Evolutionary conservation across 2,797 vertebrate genomes (phyloP).

Genomic region (Threskiornis aethiopicus): DNA sequence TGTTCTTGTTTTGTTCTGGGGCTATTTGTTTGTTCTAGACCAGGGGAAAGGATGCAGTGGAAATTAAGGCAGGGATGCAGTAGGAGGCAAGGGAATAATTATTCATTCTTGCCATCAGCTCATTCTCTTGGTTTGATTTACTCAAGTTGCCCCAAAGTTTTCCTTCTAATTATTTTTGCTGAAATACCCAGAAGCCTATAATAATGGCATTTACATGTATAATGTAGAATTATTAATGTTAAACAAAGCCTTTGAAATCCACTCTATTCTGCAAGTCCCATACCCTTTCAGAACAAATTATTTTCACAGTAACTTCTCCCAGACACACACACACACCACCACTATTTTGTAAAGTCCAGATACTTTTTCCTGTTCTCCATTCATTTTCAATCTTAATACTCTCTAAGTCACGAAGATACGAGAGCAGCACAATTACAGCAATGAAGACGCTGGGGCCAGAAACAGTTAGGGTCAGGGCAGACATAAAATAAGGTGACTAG

Average conservation of each 20-base stretch:
- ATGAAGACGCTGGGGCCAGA: not conserved
- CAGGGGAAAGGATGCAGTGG: not conserved
- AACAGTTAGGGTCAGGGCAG: not conserved
- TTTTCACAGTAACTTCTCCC: slow-evolving; percentile 50
- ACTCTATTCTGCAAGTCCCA: not conserved
- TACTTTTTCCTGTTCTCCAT: not conserved
- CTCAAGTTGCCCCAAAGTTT: slow-evolving; percentile 10
- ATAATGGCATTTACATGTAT: slow-evolving; percentile 37
- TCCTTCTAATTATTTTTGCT: slow-evolving; percentile 25
- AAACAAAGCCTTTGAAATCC: slow-evolving; percentile 30
- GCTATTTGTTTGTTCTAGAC: slow-evolving; percentile 8
- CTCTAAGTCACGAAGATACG: not conserved
- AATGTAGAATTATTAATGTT: slow-evolving; percentile 37
- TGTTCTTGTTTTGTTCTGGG: not conserved
- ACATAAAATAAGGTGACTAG: not conserved
- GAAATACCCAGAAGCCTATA: slow-evolving; percentile 36
- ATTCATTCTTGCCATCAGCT: slow-evolving; percentile 30
- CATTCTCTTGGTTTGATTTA: slow-evolving; percentile 24
- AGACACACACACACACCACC: not conserved
- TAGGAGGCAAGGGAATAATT: not conserved
- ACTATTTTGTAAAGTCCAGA: not conserved
- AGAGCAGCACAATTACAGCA: not conserved
- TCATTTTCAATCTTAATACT: not conserved
- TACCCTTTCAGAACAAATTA: not conserved
- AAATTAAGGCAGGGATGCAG: not conserved